Evolutionary conservation across 2,888 invertebrate genomes (phyloP).

Genomic region (Rhabditophanes sp.): DNA sequence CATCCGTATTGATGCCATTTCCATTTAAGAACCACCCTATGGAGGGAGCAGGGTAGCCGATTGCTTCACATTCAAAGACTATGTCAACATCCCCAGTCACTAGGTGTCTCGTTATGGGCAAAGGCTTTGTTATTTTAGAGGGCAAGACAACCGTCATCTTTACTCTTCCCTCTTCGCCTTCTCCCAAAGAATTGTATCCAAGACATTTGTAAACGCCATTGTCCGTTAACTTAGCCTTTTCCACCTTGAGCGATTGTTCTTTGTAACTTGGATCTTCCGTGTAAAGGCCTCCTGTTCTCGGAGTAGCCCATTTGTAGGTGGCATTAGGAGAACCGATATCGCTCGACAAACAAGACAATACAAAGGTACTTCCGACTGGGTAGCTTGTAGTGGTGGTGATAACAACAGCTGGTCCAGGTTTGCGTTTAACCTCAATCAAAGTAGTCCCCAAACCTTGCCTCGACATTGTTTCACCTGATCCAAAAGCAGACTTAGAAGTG

Average conservation of each 20-base stretch:
- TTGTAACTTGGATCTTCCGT: conserved; percentile 6
- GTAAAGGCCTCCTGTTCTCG: conserved; percentile 7
- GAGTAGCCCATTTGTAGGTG: conserved; percentile 20
- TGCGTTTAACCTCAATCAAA: conserved; percentile 23
- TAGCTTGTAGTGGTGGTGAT: conserved; percentile 51
- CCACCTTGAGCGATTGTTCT: conserved; percentile 48
- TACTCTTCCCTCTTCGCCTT: conserved; percentile 57
- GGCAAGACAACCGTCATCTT: conserved; percentile 51
- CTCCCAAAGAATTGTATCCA: conserved; percentile 69
- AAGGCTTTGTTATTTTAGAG: conserved; percentile 23
- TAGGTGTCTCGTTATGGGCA: conserved; percentile 22
- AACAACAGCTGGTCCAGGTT: conserved; percentile 26
- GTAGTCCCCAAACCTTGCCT: conserved; percentile 18
- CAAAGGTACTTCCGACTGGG: conserved; percentile 65
- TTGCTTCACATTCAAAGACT: conserved; percentile 31
- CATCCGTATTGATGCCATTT: conserved; percentile 8
- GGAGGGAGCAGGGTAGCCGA: conserved; percentile 28
- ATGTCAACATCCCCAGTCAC: conserved; percentile 19
- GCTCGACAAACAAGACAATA: conserved; percentile 62
- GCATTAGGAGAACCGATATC: conserved; percentile 63
- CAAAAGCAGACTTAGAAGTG: conserved; percentile 1
- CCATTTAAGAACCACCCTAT: conserved; percentile 35
- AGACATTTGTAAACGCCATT: conserved; percentile 75
- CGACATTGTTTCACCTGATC: conserved; percentile 17
- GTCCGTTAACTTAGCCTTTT: conserved; percentile 67